Percentiles rank a stretch among this genome's conserved stretches.
Conservation (phyloP, 2,797 vertebrate genomes). For the Pteropus rufus region DNA sequence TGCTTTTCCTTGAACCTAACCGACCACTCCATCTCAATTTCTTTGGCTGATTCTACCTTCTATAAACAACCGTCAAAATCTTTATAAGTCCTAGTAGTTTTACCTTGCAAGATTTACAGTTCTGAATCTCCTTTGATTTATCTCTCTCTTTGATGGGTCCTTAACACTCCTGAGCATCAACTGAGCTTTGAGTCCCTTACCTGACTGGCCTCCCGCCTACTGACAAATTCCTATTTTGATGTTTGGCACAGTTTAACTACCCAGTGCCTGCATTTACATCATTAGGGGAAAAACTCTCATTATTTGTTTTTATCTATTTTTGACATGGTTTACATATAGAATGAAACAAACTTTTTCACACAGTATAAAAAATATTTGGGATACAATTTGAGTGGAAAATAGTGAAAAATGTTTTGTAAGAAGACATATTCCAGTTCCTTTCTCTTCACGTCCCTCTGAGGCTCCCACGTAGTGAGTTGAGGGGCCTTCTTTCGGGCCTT, state of each 20-base stretch:
- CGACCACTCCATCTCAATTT: not conserved
- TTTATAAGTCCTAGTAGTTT: not conserved
- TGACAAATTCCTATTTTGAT: not conserved
- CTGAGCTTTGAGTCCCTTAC: not conserved
- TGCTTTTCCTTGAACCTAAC: not conserved
- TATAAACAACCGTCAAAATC: not conserved
- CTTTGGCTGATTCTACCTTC: not conserved
- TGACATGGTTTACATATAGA: not conserved
- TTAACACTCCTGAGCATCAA: not conserved
- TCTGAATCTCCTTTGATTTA: not conserved
- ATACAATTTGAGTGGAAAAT: not conserved
- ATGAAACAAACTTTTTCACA: not conserved
- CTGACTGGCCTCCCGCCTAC: not conserved
- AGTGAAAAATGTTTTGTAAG: not conserved
- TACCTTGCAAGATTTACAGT: not conserved
- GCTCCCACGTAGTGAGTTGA: not conserved
- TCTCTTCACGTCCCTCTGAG: not conserved
- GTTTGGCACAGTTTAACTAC: not conserved
- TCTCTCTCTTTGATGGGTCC: not conserved
- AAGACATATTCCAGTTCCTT: not conserved
- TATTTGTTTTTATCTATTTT: not conserved
- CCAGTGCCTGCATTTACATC: not conserved
- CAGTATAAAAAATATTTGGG: not conserved
- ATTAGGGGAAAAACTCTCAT: not conserved
- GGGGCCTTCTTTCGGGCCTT: not conserved